phyloP scores from a whole-genome alignment of 2,888 invertebrate genomes.

The Amitus sp. region DNA sequence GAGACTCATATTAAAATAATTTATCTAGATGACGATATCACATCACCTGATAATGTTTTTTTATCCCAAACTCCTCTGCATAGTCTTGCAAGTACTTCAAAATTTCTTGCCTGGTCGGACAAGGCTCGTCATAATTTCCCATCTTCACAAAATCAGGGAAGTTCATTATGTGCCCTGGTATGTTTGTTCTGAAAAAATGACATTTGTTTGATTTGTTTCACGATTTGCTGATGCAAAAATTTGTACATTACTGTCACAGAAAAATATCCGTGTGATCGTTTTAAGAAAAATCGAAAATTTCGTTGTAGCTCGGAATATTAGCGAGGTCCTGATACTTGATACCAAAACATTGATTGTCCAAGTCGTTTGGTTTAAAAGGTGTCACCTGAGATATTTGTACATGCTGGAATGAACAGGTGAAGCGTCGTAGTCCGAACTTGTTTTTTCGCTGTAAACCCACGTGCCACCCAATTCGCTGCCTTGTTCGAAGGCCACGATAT shows the following conservation, averaged over 20 bases:
- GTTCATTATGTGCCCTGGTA: constrained; percentile 84
- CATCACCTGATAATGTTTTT: constrained; percentile 75
- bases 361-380: no score
- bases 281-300: no score
- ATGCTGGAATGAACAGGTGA: not conserved
- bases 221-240: no score
- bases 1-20: no score
- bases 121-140: constrained; percentile 68
- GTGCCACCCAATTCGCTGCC: not conserved
- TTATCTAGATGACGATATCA: no score
- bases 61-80: constrained; percentile 72
- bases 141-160: constrained; percentile 77
- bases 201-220: no score
- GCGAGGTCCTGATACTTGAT: no score
- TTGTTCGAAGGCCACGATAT: not conserved
- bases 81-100: constrained; percentile 71
- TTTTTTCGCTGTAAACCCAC: not conserved
- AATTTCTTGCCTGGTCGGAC: constrained; percentile 74
- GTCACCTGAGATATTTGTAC: not conserved
- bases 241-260: no score
- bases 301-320: no score
- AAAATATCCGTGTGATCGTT: no score
- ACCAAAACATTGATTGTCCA: no score
- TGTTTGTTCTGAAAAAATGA: constrained; percentile 72
- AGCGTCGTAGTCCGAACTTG: not conserved